These are phyloP conservation scores for Limnodromus scolopaceus DNA, from an alignment of 2,797 vertebrate genomes.

Conservation along the genomic window DNA sequence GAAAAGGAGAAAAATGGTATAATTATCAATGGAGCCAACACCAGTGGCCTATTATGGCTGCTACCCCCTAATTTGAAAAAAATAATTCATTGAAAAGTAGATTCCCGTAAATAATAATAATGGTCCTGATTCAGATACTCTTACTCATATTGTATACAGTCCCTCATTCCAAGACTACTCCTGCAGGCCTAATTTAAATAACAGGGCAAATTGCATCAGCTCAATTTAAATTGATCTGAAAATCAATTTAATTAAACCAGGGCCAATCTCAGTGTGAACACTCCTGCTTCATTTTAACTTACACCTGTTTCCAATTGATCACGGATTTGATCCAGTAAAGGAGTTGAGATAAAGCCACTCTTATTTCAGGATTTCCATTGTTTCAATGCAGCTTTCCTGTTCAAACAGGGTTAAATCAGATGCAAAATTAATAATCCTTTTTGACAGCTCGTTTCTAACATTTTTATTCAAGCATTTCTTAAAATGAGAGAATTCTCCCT, in stretches of 20 bases:
- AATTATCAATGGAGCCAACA: conserved; percentile 78
- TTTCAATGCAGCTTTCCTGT: not conserved
- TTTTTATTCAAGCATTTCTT: conserved; percentile 1
- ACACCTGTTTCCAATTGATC: conserved; percentile 63
- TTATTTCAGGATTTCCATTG: conserved; percentile 7
- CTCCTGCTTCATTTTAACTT: conserved; percentile 59
- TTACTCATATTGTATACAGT: not conserved
- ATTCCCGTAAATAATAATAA: conserved; percentile 73
- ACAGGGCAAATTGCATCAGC: conserved; percentile 55
- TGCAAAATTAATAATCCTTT: conserved; percentile 24
- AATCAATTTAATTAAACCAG: conserved; percentile 66
- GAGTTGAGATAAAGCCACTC: not conserved
- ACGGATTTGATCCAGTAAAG: conserved; percentile 36
- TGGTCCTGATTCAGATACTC: conserved; percentile 36
- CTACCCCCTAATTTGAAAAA: conserved; percentile 75
- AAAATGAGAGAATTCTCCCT: not conserved
- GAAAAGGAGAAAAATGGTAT: conserved; percentile 79
- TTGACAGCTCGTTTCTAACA: conserved; percentile 19
- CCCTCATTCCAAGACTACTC: conserved; percentile 46
- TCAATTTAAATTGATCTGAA: conserved; percentile 61
- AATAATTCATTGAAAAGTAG: conserved; percentile 62
- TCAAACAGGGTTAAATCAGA: not conserved
- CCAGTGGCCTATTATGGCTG: conserved; percentile 75
- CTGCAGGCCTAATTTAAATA: conserved; percentile 63
- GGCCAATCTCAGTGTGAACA: conserved; percentile 58